phyloP scores from a whole-genome alignment of 2,113 vertebrate genomes.

The Lonchura striata region DNA sequence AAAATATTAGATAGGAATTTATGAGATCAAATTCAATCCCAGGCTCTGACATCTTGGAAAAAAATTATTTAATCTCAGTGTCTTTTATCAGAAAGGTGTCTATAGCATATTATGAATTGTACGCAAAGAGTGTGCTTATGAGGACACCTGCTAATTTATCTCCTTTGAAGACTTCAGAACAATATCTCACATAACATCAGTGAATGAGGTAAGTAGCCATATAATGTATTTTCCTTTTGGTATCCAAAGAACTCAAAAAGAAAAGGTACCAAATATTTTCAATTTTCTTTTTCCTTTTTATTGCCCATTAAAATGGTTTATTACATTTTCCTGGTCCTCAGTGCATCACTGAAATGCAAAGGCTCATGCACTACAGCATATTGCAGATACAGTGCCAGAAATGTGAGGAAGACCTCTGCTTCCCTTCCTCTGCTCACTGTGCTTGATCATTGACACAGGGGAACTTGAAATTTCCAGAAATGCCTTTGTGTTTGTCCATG shows the following conservation, averaged over 20 bases:
- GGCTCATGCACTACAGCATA: not conserved
- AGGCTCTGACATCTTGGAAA: not conserved
- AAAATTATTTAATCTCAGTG: not conserved
- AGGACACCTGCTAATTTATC: not conserved
- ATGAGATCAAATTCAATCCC: not conserved
- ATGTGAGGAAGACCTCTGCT: not conserved
- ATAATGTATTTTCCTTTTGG: not conserved
- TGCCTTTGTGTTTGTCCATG: not conserved
- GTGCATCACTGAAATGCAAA: not conserved
- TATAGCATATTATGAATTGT: not conserved
- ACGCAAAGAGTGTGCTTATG: not conserved
- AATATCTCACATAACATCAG: not conserved
- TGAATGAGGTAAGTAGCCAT: not conserved
- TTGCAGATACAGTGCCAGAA: not conserved
- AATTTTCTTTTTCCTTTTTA: not conserved
- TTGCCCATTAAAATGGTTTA: not conserved
- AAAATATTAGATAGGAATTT: not conserved
- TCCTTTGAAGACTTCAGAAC: not conserved
- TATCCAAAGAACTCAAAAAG: not conserved
- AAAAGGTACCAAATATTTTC: not conserved
- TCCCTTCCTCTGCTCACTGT: not conserved
- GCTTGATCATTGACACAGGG: not conserved
- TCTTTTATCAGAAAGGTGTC: not conserved
- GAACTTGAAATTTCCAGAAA: not conserved
- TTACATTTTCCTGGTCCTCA: not conserved